Percentiles rank a stretch among this genome's conserved stretches.
Evolutionary conservation across 2,888 invertebrate genomes (phyloP).

Genomic region (Hirtodrosophila histrioides): DNA sequence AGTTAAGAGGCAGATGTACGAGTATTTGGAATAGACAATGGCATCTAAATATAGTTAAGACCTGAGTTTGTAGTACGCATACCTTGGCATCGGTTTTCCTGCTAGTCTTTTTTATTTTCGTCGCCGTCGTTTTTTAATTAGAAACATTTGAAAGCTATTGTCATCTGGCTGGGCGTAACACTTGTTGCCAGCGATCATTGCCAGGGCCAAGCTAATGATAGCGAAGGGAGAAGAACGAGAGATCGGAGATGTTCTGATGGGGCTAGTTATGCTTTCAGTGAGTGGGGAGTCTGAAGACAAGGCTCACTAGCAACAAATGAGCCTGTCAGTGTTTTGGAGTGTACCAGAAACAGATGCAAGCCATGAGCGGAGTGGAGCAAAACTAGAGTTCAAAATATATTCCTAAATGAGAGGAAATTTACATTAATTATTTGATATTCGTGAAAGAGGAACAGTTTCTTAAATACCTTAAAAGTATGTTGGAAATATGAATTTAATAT

Average conservation of each 20-base stretch:
- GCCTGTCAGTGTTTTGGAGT: conserved; percentile 55
- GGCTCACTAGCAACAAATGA: conserved; percentile 72
- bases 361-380: not conserved
- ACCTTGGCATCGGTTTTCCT: not conserved
- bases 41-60: conserved; percentile 50
- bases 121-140: conserved; percentile 64
- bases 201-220: conserved; percentile 61
- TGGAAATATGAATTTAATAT: too few relatives aligned
- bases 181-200: conserved; percentile 75
- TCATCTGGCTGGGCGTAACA: conserved; percentile 61
- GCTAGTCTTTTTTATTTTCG: conserved; percentile 13
- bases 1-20: conserved; percentile 68
- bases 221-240: conserved; percentile 20
- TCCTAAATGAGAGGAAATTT: too few relatives aligned
- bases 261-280: conserved; percentile 15
- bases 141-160: conserved; percentile 79
- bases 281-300: conserved; percentile 38
- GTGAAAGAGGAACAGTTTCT: too few relatives aligned
- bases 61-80: conserved; percentile 2
- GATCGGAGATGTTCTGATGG: conserved; percentile 4
- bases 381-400: too few relatives aligned
- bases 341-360: conserved; percentile 23
- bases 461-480: too few relatives aligned
- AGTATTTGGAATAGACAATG: conserved; percentile 35
- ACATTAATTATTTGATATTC: not conserved